These are phyloP conservation scores for Heliconius aoede DNA, from an alignment of 2,888 invertebrate genomes.

Conservation along the genomic window DNA sequence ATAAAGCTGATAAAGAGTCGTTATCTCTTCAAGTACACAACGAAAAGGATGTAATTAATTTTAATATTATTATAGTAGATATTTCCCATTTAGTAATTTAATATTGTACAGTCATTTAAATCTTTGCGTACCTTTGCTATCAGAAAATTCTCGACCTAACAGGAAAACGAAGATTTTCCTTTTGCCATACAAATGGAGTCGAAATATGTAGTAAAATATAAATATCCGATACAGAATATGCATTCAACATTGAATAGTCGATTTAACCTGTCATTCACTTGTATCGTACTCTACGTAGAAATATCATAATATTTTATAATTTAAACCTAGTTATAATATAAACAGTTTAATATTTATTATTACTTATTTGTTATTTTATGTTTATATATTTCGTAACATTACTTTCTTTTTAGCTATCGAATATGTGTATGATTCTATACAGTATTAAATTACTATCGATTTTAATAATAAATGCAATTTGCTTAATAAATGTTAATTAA, in stretches of 20 bases:
- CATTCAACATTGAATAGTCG: background rate
- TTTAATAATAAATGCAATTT: too few species aligned
- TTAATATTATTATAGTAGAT: background rate
- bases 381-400: too few species aligned
- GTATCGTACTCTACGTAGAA: background rate
- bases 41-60: background rate
- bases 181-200: background rate
- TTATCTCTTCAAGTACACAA: background rate
- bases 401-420: too few species aligned
- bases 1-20: background rate
- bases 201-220: background rate
- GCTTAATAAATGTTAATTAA: too few species aligned
- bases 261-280: background rate
- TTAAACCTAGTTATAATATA: background rate
- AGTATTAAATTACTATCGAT: too few species aligned
- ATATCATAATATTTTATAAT: background rate
- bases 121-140: slow-evolving; percentile 1
- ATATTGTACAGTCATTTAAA: background rate
- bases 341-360: background rate
- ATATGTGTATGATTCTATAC: too few species aligned
- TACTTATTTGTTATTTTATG: background rate
- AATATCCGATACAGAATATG: slow-evolving; percentile 2
- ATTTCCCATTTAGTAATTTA: background rate
- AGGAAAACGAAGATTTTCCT: slow-evolving; percentile 1
- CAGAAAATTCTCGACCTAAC: background rate